phyloP scores from a whole-genome alignment of 2,888 invertebrate genomes.

The Drosophila cognata region DNA sequence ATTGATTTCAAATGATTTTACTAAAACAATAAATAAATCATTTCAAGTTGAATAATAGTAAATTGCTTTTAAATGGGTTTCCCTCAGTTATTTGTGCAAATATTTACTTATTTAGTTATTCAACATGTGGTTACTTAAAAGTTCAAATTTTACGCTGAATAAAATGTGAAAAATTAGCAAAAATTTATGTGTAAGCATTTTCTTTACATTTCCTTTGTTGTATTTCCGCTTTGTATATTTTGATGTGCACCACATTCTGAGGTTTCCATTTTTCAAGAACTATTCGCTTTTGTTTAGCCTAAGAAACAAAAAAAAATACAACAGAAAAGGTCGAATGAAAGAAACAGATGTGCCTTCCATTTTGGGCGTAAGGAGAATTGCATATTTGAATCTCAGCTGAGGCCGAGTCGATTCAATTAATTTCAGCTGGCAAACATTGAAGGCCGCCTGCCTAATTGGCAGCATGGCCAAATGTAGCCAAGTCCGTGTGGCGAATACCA shows the following conservation, averaged over 20 bases:
- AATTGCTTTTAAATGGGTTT: not conserved
- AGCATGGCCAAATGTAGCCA: constrained; percentile 71
- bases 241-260: not conserved
- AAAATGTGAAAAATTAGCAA: not conserved
- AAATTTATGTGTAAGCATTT: not conserved
- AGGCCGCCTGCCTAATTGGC: constrained; percentile 67
- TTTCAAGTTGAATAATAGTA: not conserved
- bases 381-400: constrained; percentile 68
- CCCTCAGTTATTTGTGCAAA: not conserved
- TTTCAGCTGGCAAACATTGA: constrained; percentile 72
- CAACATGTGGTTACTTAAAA: not conserved
- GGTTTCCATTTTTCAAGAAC: not conserved
- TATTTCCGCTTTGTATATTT: not conserved
- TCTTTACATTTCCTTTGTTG: constrained; percentile 1
- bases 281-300: not conserved
- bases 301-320: not conserved
- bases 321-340: not conserved
- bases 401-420: constrained; percentile 75
- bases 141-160: not conserved
- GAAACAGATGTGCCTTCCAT: constrained; percentile 10
- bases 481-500: constrained; percentile 25
- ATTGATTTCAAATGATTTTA: not conserved
- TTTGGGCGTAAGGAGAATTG: constrained; percentile 42
- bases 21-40: not conserved
- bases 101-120: not conserved